These are phyloP conservation scores for Sisor rabdophorus DNA, from an alignment of 2,113 vertebrate species.

Conservation along the genomic window DNA sequence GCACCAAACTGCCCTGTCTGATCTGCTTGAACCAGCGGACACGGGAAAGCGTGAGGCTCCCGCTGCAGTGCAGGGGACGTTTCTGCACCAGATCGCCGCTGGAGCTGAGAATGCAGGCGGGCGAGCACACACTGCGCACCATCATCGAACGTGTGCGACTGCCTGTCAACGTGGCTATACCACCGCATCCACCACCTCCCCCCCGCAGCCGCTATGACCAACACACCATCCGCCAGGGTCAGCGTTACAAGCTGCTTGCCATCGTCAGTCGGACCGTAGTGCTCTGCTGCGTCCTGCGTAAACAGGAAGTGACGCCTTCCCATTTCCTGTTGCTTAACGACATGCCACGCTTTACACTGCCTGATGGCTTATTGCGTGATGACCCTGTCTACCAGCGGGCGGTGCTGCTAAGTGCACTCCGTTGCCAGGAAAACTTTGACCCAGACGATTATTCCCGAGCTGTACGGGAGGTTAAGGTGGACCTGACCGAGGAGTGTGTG, in stretches of 20 bases:
- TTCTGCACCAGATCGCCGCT: conserved; percentile 94
- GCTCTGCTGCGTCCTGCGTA: conserved; percentile 86
- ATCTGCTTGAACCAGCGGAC: conserved; percentile 99
- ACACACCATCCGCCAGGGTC: conserved; percentile 89
- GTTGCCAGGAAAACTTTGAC: conserved; percentile 83
- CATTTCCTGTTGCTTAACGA: conserved; percentile 90
- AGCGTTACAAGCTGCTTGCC: conserved; percentile 95
- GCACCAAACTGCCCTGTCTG: conserved; percentile 88
- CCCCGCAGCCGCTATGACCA: conserved; percentile 90
- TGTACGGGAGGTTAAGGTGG: conserved; percentile 84
- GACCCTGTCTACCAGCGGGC: conserved; percentile 82
- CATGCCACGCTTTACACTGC: conserved; percentile 89
- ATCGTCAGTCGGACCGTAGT: conserved; percentile 98
- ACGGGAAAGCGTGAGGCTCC: conserved; percentile 94
- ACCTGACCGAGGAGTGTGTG: conserved; percentile 82
- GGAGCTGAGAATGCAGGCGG: conserved; percentile 94
- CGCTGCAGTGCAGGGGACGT: conserved; percentile 91
- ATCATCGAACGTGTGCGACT: conserved; percentile 95
- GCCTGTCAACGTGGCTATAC: conserved; percentile 92
- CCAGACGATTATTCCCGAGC: conserved; percentile 91
- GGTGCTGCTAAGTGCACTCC: conserved; percentile 80
- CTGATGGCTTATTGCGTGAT: conserved; percentile 77
- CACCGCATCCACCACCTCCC: conserved; percentile 83
- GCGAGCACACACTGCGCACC: conserved; percentile 92
- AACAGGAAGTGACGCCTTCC: conserved; percentile 82